Conservation (phyloP, 1,140 invertebrate species). For the Temnothorax longispinosus region DNA sequence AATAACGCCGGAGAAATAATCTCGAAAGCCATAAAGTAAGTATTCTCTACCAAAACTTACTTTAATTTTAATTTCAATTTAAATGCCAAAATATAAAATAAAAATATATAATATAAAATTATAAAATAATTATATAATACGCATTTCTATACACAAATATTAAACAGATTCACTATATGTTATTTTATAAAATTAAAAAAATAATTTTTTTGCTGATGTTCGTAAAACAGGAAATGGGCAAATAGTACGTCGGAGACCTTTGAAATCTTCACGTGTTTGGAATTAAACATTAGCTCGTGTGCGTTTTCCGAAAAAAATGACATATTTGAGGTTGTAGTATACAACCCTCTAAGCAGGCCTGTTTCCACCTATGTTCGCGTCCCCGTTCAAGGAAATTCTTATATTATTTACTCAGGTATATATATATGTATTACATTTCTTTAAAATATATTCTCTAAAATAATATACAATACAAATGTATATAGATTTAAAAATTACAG, state of each 20-base stretch:
- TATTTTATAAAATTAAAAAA: not conserved
- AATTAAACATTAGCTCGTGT: constrained; percentile 89
- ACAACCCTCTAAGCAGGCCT: constrained; percentile 92
- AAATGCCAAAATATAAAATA: not conserved
- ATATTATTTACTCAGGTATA: constrained; percentile 85
- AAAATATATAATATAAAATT: not conserved
- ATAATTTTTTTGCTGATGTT: not conserved
- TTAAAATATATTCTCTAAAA: not conserved
- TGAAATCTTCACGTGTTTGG: constrained; percentile 86
- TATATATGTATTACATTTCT: no score
- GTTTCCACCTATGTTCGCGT: constrained; percentile 89
- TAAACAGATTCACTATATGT: not conserved
- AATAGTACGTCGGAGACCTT: no score
- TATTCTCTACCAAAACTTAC: not conserved
- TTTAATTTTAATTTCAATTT: not conserved
- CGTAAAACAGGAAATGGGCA: constrained; percentile 45
- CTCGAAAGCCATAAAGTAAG: constrained; percentile 45
- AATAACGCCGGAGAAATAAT: constrained; percentile 15
- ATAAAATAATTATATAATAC: not conserved
- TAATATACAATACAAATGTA: constrained; percentile 9
- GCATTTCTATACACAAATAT: not conserved
- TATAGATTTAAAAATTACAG: constrained; percentile 6
- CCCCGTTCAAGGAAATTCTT: constrained; percentile 88
- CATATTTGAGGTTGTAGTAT: constrained; percentile 90
- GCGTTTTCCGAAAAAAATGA: constrained; percentile 88